A percentile compares a stretch with the other conserved stretches of the same genome.
Conservation (phyloP, 2,113 vertebrate genomes). For the Dermatemys mawii region DNA sequence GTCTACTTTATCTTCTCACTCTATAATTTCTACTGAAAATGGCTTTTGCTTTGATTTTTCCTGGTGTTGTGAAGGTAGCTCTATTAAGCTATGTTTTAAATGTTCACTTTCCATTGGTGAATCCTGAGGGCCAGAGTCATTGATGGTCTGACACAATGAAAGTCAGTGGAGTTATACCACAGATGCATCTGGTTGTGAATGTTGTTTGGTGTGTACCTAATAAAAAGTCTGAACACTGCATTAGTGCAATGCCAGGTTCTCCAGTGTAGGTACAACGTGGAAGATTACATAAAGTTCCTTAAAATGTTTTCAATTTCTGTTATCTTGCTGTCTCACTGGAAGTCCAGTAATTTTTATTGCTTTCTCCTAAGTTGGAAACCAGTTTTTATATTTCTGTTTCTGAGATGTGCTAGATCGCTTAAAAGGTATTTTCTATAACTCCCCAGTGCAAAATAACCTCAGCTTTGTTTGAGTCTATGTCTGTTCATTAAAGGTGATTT, state of each 20-base stretch:
- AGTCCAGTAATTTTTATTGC: not conserved
- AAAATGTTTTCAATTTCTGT: not conserved
- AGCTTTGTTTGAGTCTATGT: rapidly evolving
- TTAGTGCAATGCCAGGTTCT: too few species aligned
- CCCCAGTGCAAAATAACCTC: not conserved
- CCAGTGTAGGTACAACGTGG: not conserved
- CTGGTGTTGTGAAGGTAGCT: not conserved
- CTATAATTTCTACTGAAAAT: not conserved
- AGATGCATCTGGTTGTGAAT: not conserved
- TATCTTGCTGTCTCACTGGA: not conserved
- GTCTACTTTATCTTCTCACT: not conserved
- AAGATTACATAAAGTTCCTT: not conserved
- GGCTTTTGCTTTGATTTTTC: not conserved
- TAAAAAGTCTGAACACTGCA: not conserved
- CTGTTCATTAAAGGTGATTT: not conserved
- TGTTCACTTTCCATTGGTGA: not conserved
- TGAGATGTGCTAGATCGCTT: not conserved
- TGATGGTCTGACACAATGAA: not conserved
- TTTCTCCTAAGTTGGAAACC: not conserved
- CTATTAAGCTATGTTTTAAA: not conserved
- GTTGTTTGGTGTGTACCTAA: too few species aligned
- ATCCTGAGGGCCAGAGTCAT: not conserved
- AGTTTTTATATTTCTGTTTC: not conserved
- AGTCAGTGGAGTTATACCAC: not conserved
- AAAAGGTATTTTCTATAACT: not conserved